A percentile compares a stretch with the other conserved stretches of the same genome.
These are phyloP conservation scores for Smithornis capensis DNA, from an alignment of 2,113 vertebrate species.

Conservation along the genomic window DNA sequence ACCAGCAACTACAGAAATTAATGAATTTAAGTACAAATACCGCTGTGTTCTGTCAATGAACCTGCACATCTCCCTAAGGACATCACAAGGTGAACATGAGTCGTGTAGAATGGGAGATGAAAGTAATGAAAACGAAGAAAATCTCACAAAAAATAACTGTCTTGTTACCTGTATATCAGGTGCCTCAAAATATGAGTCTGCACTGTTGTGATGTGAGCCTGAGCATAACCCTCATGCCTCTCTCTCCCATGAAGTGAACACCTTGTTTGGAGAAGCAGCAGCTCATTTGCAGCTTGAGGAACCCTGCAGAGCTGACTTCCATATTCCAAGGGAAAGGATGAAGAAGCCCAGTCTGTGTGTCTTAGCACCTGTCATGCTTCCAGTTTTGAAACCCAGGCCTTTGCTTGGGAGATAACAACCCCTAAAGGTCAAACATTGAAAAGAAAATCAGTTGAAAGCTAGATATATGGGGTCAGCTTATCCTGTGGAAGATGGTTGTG, in stretches of 20 bases:
- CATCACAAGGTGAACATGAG: background rate
- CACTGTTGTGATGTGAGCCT: constrained; percentile 53
- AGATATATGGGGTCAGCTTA: background rate
- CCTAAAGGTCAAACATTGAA: background rate
- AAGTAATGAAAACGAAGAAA: constrained; percentile 64
- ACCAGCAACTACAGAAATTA: background rate
- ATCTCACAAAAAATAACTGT: constrained; percentile 44
- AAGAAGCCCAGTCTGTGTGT: constrained; percentile 69
- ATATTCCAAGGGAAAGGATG: constrained; percentile 41
- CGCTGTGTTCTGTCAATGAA: constrained; percentile 34
- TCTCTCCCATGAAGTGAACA: constrained; percentile 70
- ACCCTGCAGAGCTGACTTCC: background rate
- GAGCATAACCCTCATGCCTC: constrained; percentile 27
- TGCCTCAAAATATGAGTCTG: constrained; percentile 67
- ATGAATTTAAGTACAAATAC: constrained; percentile 47
- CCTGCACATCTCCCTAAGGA: background rate
- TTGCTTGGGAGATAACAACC: background rate
- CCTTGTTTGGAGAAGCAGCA: constrained; percentile 64
- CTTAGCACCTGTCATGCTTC: constrained; percentile 64
- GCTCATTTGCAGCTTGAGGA: constrained; percentile 19
- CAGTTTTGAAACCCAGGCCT: background rate
- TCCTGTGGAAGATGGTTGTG: background rate
- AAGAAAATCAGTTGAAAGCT: background rate
- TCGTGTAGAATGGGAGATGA: background rate
- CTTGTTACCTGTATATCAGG: constrained; percentile 59